These are phyloP conservation scores for Pipistrellus kuhlii DNA, from an alignment of 2,797 vertebrate species.

Conservation along the genomic window DNA sequence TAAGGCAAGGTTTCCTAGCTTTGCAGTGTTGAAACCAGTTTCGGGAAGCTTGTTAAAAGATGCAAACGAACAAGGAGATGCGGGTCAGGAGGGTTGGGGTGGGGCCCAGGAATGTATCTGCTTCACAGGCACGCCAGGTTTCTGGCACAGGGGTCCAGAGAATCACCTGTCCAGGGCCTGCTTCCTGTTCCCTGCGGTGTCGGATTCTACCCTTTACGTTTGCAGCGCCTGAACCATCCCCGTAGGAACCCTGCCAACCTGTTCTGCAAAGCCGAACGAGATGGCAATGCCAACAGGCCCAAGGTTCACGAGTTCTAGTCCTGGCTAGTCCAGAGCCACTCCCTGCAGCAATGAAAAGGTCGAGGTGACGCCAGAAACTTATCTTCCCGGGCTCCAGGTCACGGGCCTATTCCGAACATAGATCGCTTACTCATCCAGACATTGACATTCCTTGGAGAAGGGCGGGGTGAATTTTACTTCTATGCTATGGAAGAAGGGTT, in stretches of 20 bases:
- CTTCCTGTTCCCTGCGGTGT: not conserved
- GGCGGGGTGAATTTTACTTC: constrained; percentile 6
- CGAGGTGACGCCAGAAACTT: not conserved
- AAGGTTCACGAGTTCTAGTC: constrained; percentile 25
- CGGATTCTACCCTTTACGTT: not conserved
- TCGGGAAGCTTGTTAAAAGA: constrained; percentile 45
- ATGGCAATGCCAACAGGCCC: constrained; percentile 14
- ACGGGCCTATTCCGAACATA: not conserved
- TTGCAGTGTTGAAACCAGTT: not conserved
- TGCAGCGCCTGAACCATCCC: not conserved
- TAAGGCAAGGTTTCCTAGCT: constrained; percentile 14
- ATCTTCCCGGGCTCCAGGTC: not conserved
- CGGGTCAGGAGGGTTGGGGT: not conserved
- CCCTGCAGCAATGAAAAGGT: not conserved
- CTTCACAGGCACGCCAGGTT: not conserved
- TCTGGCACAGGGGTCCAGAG: not conserved
- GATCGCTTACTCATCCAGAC: not conserved
- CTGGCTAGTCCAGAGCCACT: not conserved
- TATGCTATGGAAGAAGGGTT: not conserved
- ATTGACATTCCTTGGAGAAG: not conserved
- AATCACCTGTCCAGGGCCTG: not conserved
- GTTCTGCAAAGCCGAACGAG: not conserved
- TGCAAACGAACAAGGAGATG: not conserved
- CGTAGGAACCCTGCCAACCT: not conserved
- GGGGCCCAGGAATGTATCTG: not conserved